A percentile compares a stretch with the other conserved stretches of the same genome.
These are phyloP conservation scores for Cydia fagiglandana DNA, from an alignment of 1,140 invertebrate genomes.

Conservation along the genomic window DNA sequence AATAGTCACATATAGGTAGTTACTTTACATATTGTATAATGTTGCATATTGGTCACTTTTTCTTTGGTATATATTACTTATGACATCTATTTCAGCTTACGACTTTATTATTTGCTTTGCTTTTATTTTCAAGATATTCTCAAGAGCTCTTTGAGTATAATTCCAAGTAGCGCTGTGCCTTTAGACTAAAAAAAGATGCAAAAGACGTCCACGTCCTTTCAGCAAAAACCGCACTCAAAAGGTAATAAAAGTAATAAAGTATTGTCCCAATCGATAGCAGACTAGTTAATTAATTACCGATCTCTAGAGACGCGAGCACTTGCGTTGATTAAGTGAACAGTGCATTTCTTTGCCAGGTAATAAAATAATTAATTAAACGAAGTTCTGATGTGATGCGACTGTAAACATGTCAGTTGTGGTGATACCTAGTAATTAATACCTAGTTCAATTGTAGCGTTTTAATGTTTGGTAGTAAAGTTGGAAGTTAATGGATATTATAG, in stretches of 20 bases:
- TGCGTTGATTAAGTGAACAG: slow-evolving; percentile 73
- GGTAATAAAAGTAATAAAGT: slow-evolving; percentile 71
- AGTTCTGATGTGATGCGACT: not conserved
- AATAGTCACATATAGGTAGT: too few relatives aligned
- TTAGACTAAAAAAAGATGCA: slow-evolving; percentile 1
- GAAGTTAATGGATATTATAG: too few relatives aligned
- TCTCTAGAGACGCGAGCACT: slow-evolving; percentile 72
- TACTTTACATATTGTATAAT: too few relatives aligned
- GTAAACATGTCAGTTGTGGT: not conserved
- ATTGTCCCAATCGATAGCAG: slow-evolving; percentile 72
- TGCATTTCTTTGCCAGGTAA: slow-evolving; percentile 30
- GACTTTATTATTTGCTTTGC: too few relatives aligned
- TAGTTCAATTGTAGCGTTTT: not conserved
- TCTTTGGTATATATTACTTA: too few relatives aligned
- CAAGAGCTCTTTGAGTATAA: not conserved
- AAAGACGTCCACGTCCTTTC: slow-evolving; percentile 32
- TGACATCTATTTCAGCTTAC: too few relatives aligned
- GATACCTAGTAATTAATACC: not conserved
- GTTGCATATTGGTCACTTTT: too few relatives aligned
- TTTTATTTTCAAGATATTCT: too few relatives aligned
- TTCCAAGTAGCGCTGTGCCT: not conserved
- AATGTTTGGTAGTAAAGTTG: not conserved
- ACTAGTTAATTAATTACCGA: slow-evolving; percentile 73
- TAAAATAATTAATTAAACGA: slow-evolving; percentile 9
- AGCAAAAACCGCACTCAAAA: slow-evolving; percentile 49